Evolutionary conservation across 2,113 vertebrate genomes (phyloP), one percentile per base, ranked within the genome.

Genomic region (Saguinus midas): DNA sequence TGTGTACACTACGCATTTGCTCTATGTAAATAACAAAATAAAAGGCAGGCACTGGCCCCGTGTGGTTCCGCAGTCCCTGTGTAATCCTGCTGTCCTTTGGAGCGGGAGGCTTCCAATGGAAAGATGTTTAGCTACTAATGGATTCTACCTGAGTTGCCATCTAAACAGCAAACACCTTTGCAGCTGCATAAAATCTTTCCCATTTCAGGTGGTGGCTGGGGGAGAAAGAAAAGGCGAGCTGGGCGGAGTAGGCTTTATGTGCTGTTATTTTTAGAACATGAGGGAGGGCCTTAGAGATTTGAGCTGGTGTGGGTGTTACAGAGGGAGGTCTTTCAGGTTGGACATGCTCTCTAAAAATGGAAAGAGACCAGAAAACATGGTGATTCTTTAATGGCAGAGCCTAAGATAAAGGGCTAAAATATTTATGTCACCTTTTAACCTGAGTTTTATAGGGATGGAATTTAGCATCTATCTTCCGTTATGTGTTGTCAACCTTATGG

Each of bases 371-470:
- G 55, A 87, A 91, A 70, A 89, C 40, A 37, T 88, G 55, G 40
- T 20, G 61, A 82, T 73, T 93, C 52, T 96, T 85, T 89, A 55
- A 75, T 50, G 58, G 73, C 61, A n/a, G 75, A 97, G 45, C 10
- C 55, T 3, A 50, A 96, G 80, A 90, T 85, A 82, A 90, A 82
- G 92, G 80, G 57, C 94, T 95, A 23, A 96, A 90, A 87, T 90
- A 92, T 78, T 84, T 57, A 72, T 82, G 50, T 40, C 80, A 35
- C 94, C 61, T 95, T 95, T 83, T 40, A 90, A 90, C 92, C 57
- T 80, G 70, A 75, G 18, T 90, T 94, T 96, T 92, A 86, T 17
- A 76, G 32, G 55, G 57, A 45, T 78, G 70, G 40, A 58, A 90
- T 81, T 61, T 79, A 92, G 76, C 40, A 45, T 90, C 48, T n/a